Conservation (phyloP, 1,140 invertebrate genomes). For the Ostrea denselamellosa region DNA sequence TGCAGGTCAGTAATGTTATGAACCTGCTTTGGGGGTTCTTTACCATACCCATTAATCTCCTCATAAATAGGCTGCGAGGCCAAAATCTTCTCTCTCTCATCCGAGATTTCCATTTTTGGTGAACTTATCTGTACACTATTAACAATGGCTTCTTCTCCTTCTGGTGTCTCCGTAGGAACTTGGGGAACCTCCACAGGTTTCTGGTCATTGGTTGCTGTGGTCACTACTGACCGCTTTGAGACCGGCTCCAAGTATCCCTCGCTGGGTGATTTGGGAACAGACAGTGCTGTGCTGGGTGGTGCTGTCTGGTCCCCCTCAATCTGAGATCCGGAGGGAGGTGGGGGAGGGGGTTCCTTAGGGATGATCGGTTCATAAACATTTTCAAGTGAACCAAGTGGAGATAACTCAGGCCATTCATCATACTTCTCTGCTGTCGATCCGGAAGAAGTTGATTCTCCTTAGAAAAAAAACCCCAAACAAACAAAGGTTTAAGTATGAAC, state of each 20-base stretch:
- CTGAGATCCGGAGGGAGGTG: conserved; percentile 47
- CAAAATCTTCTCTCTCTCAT: conserved; percentile 65
- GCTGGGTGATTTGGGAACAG: conserved; percentile 57
- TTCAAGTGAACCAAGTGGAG: conserved; percentile 72
- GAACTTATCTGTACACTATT: neutral
- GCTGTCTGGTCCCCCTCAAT: conserved; percentile 62
- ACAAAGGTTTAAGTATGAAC: no score
- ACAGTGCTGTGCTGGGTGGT: conserved; percentile 43
- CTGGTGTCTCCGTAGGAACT: neutral
- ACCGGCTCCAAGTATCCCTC: conserved; percentile 73
- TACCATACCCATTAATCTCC: conserved; percentile 71
- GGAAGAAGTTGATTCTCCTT: conserved; percentile 66
- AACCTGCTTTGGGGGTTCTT: conserved; percentile 28
- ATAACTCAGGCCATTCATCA: conserved; percentile 67
- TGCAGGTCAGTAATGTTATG: neutral
- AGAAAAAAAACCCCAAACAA: conserved; percentile 11
- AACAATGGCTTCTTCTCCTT: neutral
- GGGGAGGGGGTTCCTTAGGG: conserved; percentile 63
- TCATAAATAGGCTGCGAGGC: conserved; percentile 76
- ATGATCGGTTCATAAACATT: conserved; percentile 75
- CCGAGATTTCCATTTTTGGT: conserved; percentile 52
- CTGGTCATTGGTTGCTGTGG: neutral
- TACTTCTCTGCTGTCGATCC: conserved; percentile 65
- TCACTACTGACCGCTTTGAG: conserved; percentile 47
- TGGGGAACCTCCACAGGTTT: neutral